These are phyloP conservation scores for Plebejus anna DNA, from an alignment of 2,888 invertebrate genomes.

Conservation along the genomic window DNA sequence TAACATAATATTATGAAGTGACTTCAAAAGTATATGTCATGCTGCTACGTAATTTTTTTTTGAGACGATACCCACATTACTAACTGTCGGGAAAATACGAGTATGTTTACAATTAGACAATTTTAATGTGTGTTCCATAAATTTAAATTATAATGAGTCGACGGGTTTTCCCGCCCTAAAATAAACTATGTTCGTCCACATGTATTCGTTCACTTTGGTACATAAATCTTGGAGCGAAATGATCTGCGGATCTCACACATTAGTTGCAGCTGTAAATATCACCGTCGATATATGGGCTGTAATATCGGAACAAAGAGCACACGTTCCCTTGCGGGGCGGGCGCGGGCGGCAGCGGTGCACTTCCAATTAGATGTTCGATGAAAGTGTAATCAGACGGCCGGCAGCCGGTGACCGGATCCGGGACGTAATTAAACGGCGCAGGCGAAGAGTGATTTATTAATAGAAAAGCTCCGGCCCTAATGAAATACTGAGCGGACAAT, in stretches of 20 bases:
- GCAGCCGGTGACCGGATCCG: constrained; percentile 74
- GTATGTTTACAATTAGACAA: too few species aligned
- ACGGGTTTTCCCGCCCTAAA: neutral
- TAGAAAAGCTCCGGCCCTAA: constrained; percentile 79
- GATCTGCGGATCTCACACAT: neutral
- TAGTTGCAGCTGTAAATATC: constrained; percentile 38
- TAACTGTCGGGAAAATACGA: neutral
- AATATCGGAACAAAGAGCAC: constrained; percentile 73
- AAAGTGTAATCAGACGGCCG: constrained; percentile 78
- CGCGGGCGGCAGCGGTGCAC: constrained; percentile 46
- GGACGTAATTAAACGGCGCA: constrained; percentile 77
- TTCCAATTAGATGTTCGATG: constrained; percentile 80
- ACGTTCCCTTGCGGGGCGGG: constrained; percentile 58
- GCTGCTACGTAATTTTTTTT: too few species aligned
- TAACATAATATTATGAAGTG: too few species aligned
- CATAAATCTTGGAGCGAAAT: neutral
- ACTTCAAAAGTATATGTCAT: too few species aligned
- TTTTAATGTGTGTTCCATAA: too few species aligned
- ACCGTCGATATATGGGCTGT: constrained; percentile 61
- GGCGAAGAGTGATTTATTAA: constrained; percentile 80
- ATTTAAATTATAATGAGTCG: too few species aligned
- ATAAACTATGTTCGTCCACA: neutral
- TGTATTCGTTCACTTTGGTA: neutral
- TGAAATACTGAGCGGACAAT: constrained; percentile 80
- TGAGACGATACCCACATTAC: too few species aligned